Percentiles rank a stretch among this genome's conserved stretches.
These are phyloP conservation scores for Trachelus stipa DNA, from an alignment of 2,888 invertebrate species.

Conservation along the genomic window DNA sequence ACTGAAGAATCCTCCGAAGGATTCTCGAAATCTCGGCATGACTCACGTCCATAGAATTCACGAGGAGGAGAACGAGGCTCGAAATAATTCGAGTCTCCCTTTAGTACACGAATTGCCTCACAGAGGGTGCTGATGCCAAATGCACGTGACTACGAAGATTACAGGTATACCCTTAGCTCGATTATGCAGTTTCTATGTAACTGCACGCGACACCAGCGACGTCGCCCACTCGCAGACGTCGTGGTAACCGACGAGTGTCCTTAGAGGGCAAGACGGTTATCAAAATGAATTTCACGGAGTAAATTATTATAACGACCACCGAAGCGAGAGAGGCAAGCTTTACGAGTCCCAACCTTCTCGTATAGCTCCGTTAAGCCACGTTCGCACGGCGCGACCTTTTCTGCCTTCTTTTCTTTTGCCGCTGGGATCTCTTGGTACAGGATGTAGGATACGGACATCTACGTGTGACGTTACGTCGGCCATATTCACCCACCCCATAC, in stretches of 20 bases:
- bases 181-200: background rate
- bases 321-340: slow-evolving; percentile 40
- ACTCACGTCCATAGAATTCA: background rate
- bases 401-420: background rate
- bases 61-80: background rate
- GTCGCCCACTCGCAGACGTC: background rate
- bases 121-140: background rate
- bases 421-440: background rate
- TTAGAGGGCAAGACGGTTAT: background rate
- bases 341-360: slow-evolving; percentile 60
- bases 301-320: slow-evolving; percentile 59
- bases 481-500: slow-evolving; percentile 42
- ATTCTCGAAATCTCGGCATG: background rate
- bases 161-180: background rate
- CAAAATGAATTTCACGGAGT: slow-evolving; percentile 53
- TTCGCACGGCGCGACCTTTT: slow-evolving; percentile 3
- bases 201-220: background rate
- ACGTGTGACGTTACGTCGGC: slow-evolving; percentile 1
- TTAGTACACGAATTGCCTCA: background rate
- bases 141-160: background rate
- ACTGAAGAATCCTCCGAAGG: background rate
- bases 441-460: background rate
- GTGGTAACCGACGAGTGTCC: background rate
- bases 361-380: slow-evolving; percentile 48
- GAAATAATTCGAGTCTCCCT: background rate